These are phyloP conservation scores for Acanthosepion pharaonis DNA, from an alignment of 2,888 invertebrate genomes.

Conservation along the genomic window DNA sequence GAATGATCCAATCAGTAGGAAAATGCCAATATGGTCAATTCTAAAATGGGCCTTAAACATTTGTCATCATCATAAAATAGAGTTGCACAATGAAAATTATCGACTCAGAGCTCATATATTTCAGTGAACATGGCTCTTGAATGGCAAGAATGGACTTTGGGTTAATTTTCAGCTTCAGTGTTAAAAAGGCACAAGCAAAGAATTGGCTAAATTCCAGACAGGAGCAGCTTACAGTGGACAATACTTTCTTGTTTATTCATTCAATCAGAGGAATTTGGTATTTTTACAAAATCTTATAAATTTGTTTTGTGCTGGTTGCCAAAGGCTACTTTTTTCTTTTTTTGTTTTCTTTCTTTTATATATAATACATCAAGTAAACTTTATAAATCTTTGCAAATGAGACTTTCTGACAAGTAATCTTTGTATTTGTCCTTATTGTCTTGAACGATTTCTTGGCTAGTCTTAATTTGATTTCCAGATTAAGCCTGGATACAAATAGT, in stretches of 20 bases:
- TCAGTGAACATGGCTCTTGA: not conserved
- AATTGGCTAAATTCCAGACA: not conserved
- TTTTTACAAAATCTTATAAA: not conserved
- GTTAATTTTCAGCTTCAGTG: not conserved
- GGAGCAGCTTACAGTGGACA: not conserved
- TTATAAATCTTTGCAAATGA: slow-evolving; percentile 3
- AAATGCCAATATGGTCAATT: not conserved
- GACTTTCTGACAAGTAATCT: not conserved
- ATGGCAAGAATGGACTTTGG: not conserved
- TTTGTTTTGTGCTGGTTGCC: not conserved
- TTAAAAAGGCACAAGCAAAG: not conserved
- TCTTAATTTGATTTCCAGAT: slow-evolving; percentile 33
- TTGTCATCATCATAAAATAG: slow-evolving; percentile 33
- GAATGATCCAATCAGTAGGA: slow-evolving; percentile 20
- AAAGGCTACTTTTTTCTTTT: not conserved
- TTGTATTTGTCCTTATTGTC: not conserved
- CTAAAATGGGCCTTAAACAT: not conserved
- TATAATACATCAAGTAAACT: not conserved
- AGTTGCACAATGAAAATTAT: not conserved
- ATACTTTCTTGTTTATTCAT: not conserved
- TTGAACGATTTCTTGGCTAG: not conserved
- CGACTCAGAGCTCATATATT: not conserved
- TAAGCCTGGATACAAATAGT: not conserved
- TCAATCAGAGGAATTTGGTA: not conserved
- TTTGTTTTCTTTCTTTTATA: not conserved